A percentile compares a stretch with the other conserved stretches of the same genome.
Evolutionary conservation across 2,888 invertebrate genomes (phyloP).

Genomic region (Nephrotoma guestfalica): DNA sequence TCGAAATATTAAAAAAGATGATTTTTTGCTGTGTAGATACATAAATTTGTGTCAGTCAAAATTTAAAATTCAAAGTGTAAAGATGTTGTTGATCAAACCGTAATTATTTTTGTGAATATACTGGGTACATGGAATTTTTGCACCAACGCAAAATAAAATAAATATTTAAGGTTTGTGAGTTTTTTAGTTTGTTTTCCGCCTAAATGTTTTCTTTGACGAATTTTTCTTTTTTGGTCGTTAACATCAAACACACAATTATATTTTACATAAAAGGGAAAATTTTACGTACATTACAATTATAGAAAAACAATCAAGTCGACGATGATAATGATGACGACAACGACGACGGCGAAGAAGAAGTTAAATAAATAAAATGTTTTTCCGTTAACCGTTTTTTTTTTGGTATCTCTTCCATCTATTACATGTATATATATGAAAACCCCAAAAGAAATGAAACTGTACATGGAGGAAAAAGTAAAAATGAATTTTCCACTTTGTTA

Average conservation of each 20-base stretch:
- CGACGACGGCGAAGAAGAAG: background rate
- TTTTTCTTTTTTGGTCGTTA: background rate
- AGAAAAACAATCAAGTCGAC: background rate
- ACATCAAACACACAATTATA: background rate
- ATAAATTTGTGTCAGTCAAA: background rate
- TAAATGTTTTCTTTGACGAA: background rate
- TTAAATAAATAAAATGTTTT: background rate
- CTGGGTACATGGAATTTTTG: background rate
- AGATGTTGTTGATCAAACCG: background rate
- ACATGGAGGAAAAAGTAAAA: background rate
- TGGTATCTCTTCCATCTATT: background rate
- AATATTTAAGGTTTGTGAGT: background rate
- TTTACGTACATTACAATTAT: background rate
- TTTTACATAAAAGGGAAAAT: background rate
- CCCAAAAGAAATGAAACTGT: background rate
- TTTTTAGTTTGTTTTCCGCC: background rate
- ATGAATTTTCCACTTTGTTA: background rate
- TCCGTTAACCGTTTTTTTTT: background rate
- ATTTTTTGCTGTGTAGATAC: background rate
- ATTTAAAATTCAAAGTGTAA: background rate
- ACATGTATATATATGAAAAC: background rate
- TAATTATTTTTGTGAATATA: background rate
- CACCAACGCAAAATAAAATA: background rate
- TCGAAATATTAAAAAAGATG: background rate
- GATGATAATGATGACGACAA: background rate